phyloP scores from a whole-genome alignment of 2,888 invertebrate genomes.

The Leptinotarsa peninsularis region DNA sequence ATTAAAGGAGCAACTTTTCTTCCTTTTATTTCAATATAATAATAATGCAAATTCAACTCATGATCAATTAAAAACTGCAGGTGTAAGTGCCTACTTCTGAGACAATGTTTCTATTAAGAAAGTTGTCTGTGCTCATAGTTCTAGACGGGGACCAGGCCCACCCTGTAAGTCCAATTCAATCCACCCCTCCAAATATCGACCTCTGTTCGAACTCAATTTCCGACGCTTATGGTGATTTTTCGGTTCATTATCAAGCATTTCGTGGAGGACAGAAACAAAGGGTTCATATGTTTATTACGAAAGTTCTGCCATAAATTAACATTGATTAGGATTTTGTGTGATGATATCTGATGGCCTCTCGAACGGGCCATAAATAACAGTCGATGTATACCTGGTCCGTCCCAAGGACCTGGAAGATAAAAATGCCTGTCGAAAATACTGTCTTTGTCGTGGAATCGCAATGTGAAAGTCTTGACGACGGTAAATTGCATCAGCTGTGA shows the following conservation, averaged over 20 bases:
- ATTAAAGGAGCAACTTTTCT: no score
- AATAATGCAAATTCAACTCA: no score
- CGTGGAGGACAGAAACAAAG: constrained; percentile 62
- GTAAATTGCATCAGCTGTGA: constrained; percentile 50
- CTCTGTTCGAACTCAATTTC: constrained; percentile 14
- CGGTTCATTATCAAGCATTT: constrained; percentile 63
- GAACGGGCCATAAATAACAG: constrained; percentile 65
- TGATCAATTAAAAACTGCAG: no score
- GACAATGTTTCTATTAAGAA: no score
- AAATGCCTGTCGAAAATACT: constrained; percentile 49
- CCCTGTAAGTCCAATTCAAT: constrained; percentile 48
- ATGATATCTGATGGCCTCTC: constrained; percentile 67
- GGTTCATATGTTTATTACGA: constrained; percentile 66
- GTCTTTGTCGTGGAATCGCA: constrained; percentile 51
- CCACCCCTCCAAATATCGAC: constrained; percentile 47
- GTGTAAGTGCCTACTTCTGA: no score
- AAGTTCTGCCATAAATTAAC: constrained; percentile 66
- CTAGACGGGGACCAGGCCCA: neutral
- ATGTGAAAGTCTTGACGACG: constrained; percentile 49
- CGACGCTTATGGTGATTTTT: constrained; percentile 47
- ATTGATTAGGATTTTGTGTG: constrained; percentile 67
- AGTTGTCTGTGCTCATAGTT: no score
- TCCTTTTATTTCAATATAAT: no score
- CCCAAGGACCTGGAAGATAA: constrained; percentile 46
- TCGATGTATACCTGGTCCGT: constrained; percentile 59